Percentiles rank a stretch among this genome's conserved stretches.
phyloP scores from a whole-genome alignment of 1,140 invertebrate species.

The Camponotus vicinus region DNA sequence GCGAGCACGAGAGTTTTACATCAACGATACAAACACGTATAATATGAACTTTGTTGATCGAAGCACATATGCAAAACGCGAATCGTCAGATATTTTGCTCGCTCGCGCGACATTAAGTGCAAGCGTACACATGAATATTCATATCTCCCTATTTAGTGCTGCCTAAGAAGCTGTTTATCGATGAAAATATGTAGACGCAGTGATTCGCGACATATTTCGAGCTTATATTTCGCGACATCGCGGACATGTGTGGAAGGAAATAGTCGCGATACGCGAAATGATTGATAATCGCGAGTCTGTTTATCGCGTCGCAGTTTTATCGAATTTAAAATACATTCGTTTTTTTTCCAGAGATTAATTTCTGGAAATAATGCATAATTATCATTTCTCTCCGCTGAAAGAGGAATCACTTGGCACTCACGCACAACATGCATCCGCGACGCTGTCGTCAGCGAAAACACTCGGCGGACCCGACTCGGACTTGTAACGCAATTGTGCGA shows the following conservation, averaged over 20 bases:
- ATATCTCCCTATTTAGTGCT: conserved; percentile 24
- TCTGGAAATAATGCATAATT: neutral
- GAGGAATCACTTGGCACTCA: conserved; percentile 23
- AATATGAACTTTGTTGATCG: conserved; percentile 1
- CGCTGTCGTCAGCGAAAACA: conserved; percentile 68
- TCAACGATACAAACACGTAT: neutral
- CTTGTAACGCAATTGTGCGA: conserved; percentile 83
- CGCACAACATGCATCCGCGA: conserved; percentile 4
- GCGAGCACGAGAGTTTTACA: neutral
- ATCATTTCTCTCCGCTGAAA: neutral
- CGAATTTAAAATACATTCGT: neutral
- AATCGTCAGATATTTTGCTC: neutral
- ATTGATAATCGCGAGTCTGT: neutral
- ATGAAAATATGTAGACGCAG: conserved; percentile 21
- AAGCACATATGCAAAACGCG: conserved; percentile 15
- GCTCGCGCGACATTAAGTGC: neutral
- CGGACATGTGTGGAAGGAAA: neutral
- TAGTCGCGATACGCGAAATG: conserved; percentile 16
- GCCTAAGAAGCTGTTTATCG: conserved; percentile 47
- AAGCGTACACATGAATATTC: conserved; percentile 43
- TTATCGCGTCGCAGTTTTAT: neutral
- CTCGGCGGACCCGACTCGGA: conserved; percentile 74
- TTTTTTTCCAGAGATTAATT: neutral
- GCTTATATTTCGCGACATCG: conserved; percentile 34
- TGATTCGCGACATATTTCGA: neutral